These are phyloP conservation scores for Pardalotus punctatus DNA, from an alignment of 2,113 vertebrate species.

Conservation along the genomic window DNA sequence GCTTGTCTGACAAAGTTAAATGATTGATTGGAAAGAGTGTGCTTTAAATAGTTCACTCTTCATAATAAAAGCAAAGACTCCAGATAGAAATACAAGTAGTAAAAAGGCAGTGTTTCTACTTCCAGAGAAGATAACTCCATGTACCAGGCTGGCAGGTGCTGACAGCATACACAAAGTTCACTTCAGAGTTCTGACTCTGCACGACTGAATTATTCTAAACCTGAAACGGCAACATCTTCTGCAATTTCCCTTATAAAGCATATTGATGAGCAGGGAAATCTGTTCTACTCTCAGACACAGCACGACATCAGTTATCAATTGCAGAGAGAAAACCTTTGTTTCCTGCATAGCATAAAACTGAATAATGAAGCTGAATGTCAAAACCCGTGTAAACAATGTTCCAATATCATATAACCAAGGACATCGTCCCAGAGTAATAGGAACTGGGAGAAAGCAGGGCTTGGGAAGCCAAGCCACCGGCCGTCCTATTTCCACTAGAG, in stretches of 20 bases:
- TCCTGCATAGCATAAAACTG: not conserved
- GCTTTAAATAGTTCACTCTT: not conserved
- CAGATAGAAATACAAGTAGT: not conserved
- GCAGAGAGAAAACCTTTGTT: not conserved
- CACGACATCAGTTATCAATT: not conserved
- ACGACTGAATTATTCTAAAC: not conserved
- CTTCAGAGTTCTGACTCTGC: not conserved
- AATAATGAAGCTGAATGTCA: not conserved
- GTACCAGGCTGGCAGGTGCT: not conserved
- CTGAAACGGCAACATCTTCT: not conserved
- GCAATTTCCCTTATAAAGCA: not conserved
- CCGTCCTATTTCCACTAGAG: not conserved
- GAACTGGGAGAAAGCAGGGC: accelerated
- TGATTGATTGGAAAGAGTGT: not conserved
- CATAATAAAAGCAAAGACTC: not conserved
- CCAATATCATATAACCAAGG: not conserved
- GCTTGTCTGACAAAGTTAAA: not conserved
- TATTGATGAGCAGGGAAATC: not conserved
- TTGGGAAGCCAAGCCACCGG: not conserved
- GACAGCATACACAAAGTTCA: not conserved
- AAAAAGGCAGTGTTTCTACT: not conserved
- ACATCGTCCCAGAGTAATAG: not conserved
- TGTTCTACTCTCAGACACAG: not conserved
- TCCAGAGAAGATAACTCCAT: not conserved
- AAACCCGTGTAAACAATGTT: not conserved